Conservation (phyloP, 2,888 invertebrate species). For the Drosophila kokeensis region DNA sequence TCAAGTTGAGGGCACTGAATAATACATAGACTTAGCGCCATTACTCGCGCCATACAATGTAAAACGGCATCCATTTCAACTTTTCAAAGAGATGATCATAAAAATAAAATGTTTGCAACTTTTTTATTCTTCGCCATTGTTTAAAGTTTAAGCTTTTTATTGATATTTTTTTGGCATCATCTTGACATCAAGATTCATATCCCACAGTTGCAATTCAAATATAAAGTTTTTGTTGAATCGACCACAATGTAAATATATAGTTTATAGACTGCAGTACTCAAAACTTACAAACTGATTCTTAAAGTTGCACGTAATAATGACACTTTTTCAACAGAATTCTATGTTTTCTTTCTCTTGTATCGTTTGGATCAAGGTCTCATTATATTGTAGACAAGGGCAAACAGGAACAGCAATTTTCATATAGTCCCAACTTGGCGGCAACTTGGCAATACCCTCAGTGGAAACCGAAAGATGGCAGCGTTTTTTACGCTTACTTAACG, state of each 20-base stretch:
- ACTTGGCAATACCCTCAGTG: slow-evolving; percentile 24
- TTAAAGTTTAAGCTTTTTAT: slow-evolving; percentile 28
- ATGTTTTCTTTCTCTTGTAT: slow-evolving; percentile 6
- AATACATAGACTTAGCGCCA: slow-evolving; percentile 18
- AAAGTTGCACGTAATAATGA: neutral
- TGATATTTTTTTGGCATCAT: neutral
- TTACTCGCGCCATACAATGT: slow-evolving; percentile 32
- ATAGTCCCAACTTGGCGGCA: slow-evolving; percentile 18
- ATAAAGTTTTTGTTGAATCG: neutral
- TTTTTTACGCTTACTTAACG: slow-evolving; percentile 57
- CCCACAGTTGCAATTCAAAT: neutral
- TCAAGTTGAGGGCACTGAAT: slow-evolving; percentile 29
- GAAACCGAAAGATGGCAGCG: slow-evolving; percentile 29
- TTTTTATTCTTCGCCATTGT: slow-evolving; percentile 27
- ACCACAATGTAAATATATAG: neutral
- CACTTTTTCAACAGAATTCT: neutral
- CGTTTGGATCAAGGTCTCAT: slow-evolving; percentile 15
- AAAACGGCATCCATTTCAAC: slow-evolving; percentile 15
- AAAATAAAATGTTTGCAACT: slow-evolving; percentile 34
- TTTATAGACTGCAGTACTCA: neutral
- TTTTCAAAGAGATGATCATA: slow-evolving; percentile 35
- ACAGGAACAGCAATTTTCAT: slow-evolving; percentile 29
- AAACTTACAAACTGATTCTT: neutral
- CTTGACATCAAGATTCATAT: neutral
- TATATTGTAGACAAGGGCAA: slow-evolving; percentile 20